Evolutionary conservation across 2,888 invertebrate genomes (phyloP).

Genomic region (Ormyrus rosae): DNA sequence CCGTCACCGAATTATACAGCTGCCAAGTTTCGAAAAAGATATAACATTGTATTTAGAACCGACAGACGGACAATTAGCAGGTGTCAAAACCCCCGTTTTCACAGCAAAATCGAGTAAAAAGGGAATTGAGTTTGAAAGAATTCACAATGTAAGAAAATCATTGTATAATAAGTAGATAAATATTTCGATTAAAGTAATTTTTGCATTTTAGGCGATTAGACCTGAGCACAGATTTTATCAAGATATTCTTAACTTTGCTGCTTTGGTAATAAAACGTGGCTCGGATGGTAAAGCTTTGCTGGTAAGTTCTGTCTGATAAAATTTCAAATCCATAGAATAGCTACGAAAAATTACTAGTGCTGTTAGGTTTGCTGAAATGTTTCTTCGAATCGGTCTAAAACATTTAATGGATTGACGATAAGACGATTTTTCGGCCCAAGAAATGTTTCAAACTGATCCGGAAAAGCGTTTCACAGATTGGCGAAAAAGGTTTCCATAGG

Average conservation of each 20-base stretch:
- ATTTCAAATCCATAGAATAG: background rate
- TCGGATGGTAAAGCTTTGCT: background rate
- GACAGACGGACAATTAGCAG: constrained; percentile 36
- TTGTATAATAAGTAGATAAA: background rate
- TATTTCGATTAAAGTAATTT: background rate
- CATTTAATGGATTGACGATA: too few species aligned
- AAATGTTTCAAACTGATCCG: too few species aligned
- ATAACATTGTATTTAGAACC: constrained; percentile 48
- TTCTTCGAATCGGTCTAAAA: too few species aligned
- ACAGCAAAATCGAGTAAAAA: background rate
- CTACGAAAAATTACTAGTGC: background rate
- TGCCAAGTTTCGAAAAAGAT: constrained; percentile 17
- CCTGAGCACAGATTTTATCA: constrained; percentile 19
- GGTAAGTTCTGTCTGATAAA: background rate
- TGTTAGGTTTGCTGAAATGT: background rate
- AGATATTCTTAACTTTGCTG: constrained; percentile 13
- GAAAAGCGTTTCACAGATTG: too few species aligned
- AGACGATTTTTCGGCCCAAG: too few species aligned
- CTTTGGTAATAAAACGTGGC: constrained; percentile 10
- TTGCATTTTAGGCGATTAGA: constrained; percentile 15
- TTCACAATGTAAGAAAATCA: constrained; percentile 21
- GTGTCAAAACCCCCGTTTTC: constrained; percentile 29
- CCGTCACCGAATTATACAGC: constrained; percentile 6
- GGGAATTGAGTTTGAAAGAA: background rate
- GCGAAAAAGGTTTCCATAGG: too few species aligned